Conservation (phyloP, 2,797 vertebrate species). For the Gila robusta region DNA sequence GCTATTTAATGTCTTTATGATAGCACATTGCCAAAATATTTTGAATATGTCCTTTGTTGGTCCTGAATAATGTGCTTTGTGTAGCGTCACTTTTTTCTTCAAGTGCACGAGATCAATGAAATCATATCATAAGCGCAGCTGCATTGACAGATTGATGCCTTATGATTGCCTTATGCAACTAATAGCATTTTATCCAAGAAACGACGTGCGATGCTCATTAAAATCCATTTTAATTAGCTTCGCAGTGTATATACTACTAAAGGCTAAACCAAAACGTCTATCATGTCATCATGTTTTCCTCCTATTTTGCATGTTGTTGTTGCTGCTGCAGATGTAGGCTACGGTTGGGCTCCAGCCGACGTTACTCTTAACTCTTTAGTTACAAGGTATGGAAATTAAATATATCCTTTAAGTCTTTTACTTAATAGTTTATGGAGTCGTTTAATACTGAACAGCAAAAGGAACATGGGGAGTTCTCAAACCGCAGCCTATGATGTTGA, state of each 20-base stretch:
- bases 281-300: slow-evolving; percentile 30
- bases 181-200: not conserved
- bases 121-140: slow-evolving; percentile 25
- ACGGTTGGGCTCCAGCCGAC: slow-evolving; percentile 19
- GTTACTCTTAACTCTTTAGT: slow-evolving; percentile 50
- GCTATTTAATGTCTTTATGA: slow-evolving; percentile 12
- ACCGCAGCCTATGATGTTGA: not conserved
- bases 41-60: not conserved
- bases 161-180: not conserved
- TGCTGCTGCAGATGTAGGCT: slow-evolving; percentile 31
- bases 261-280: not conserved
- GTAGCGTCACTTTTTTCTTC: slow-evolving; percentile 1
- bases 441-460: not conserved
- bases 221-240: not conserved
- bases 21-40: not conserved
- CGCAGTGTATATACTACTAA: not conserved
- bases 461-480: not conserved
- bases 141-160: slow-evolving; percentile 8
- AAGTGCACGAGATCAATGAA: slow-evolving; percentile 4
- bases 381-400: slow-evolving; percentile 17
- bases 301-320: slow-evolving; percentile 19
- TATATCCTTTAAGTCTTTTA: slow-evolving; percentile 5
- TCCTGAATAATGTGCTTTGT: not conserved
- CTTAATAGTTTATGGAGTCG: not conserved
- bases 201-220: not conserved